phyloP scores from a whole-genome alignment of 1,140 invertebrate species.

The Psilanteris sp. region DNA sequence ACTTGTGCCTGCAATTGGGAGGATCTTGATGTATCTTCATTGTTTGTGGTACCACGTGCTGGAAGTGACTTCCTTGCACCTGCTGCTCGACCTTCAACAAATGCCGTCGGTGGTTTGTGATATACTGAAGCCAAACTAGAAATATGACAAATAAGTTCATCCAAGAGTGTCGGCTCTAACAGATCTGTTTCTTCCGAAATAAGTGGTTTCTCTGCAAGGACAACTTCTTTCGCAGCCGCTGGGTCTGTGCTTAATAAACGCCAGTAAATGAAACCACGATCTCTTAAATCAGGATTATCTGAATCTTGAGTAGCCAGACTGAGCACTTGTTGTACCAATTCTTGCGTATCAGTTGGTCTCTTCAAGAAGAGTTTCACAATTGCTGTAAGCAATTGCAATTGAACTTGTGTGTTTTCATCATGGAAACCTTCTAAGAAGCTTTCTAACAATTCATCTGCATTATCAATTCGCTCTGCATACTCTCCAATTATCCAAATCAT shows the following conservation, averaged over 20 bases:
- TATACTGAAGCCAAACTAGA: constrained; percentile 99
- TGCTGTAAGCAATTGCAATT: constrained; percentile 97
- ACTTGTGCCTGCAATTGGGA: constrained; percentile 74
- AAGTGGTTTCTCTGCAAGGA: constrained; percentile 99
- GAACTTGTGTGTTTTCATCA: constrained; percentile 99
- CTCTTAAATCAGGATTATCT: constrained; percentile 99
- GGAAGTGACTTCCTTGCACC: constrained; percentile 85
- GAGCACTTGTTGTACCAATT: constrained; percentile 96
- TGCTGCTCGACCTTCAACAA: constrained; percentile 94
- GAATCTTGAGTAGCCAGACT: constrained; percentile 97
- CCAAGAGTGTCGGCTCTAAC: constrained; percentile 97
- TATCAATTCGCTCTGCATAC: constrained; percentile 99
- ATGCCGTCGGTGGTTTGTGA: constrained; percentile 99
- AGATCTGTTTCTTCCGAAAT: constrained; percentile 99
- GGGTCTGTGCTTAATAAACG: constrained; percentile 98
- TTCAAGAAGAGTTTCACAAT: constrained; percentile 99
- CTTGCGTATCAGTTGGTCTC: constrained; percentile 98
- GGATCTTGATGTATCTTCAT: constrained; percentile 74
- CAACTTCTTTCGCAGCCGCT: constrained; percentile 98
- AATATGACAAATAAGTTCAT: constrained; percentile 99
- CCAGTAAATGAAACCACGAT: constrained; percentile 99
- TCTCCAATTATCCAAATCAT: constrained; percentile 99
- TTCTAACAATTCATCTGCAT: constrained; percentile 98
- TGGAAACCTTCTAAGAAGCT: constrained; percentile 99
- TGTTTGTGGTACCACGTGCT: constrained; percentile 80